A percentile compares a stretch with the other conserved stretches of the same genome.
Conservation (phyloP, 2,797 vertebrate species). For the Rhincodon typus region DNA sequence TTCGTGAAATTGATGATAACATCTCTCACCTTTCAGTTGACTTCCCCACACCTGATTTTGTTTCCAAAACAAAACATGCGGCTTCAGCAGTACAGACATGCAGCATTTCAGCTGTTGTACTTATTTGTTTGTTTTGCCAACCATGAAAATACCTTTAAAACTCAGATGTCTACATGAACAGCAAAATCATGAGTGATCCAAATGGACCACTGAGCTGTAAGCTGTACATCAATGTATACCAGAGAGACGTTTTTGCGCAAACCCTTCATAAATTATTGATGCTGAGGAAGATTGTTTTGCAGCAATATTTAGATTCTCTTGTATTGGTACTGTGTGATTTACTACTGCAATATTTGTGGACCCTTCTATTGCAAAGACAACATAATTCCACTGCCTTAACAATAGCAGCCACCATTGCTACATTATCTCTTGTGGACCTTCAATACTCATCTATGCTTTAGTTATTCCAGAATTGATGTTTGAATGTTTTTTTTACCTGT, state of each 20-base stretch:
- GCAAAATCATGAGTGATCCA: conserved; percentile 15
- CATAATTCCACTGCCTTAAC: not conserved
- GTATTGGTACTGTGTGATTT: too few relatives aligned
- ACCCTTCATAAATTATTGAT: not conserved
- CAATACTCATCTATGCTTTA: not conserved
- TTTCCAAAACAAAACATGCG: not conserved
- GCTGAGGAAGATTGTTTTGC: not conserved
- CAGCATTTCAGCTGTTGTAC: conserved; percentile 10
- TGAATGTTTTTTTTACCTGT: not conserved
- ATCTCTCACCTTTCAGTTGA: conserved; percentile 8
- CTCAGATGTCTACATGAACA: not conserved
- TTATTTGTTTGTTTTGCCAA: conserved; percentile 20
- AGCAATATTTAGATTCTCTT: not conserved
- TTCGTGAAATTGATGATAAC: conserved; percentile 11
- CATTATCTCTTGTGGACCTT: not conserved
- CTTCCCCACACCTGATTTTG: not conserved
- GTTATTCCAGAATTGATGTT: not conserved
- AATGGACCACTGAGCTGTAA: not conserved
- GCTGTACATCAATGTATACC: not conserved
- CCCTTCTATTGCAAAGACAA: not conserved
- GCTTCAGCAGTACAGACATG: not conserved
- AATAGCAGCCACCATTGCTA: not conserved
- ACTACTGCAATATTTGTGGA: not conserved
- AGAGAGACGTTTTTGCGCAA: not conserved
- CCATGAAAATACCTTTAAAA: conserved; percentile 32